Base-by-base conservation (phyloP, 1,140 invertebrate species). In the Drosophila punjabiensis region DNA sequence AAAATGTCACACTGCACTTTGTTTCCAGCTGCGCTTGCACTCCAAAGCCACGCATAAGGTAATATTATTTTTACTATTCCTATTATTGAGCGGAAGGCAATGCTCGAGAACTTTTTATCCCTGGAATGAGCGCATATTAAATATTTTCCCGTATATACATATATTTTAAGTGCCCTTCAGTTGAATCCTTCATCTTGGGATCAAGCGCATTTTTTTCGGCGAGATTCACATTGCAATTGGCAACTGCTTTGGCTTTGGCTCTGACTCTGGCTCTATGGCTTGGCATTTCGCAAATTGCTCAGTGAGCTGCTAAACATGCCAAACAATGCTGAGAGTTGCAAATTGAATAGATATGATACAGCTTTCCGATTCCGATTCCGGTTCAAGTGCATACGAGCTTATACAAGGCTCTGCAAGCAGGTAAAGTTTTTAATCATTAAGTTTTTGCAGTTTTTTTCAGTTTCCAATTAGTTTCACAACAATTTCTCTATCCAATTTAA, bases 271-370 rank as follows among this genome's bases (percentile, higher is more conserved):
- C 16, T 39, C 28, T 66, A 33, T 41, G 48, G 33, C 35, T 39
- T 71, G 24, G 65, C 52, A 52, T 52, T 35, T 58, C 48, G 59
- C 47, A 82, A 76, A 84, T 88, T 88, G 84, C 45, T 85, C 85
- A 88, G 74, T 85, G 85, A 88, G 81, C 75, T 81, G 85, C 85
- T 88, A 81, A 88, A 81, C 84, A 81, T 90, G 85, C 79, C 85
- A 90, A 89, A 79, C 81, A 81, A 76, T 76, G 80, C 81, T 75
- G 71, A 73, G 69, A 90, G 78, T 85, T 82, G 82, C 81, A 90
- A 89, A 89, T 89, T 90, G 86, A 89, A 89, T 89, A 86, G 79
- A 89, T 85, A 74, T 71, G 74, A 69, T 56, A 39, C 55, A 58
- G 58, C 66, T 69, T 11, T 30, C 35, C 30, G 67, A 50, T n/a